Evolutionary conservation across 2,888 invertebrate genomes (phyloP), one percentile per base, ranked within the genome.

Genomic region (Tholera decimalis): DNA sequence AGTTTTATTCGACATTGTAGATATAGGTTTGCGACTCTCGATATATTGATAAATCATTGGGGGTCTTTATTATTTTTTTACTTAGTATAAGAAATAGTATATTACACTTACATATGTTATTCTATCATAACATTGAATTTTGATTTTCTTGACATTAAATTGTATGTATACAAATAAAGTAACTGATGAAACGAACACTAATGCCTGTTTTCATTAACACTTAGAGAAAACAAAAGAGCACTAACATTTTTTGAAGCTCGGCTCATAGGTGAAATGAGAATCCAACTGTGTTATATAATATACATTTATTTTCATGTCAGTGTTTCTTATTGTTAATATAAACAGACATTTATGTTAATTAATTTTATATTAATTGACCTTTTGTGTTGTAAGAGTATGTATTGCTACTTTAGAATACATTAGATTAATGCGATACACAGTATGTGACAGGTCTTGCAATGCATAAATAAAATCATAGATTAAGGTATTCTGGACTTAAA

Each of bases 1-100:
- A 78, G 74, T 62, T 43, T 59, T 73, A 73, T 69, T 59, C 56
- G 56, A 54, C 43, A 44, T 53, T 73, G 70, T 78, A 77, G 73
- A 73, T 69, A 73, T 66, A 77, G n/a, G n/a, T n/a, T n/a, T 33
- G 24, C 33, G 61, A 67, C 65, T 73, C 60, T 62, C 73, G 43
- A 58, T 54, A 43, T 20, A 63, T 57, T 69, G 33, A 51, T 58
- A 58, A 64, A 64, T 63, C 58, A 57, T 60, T 60, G 51, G 30
- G 53, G 68, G 66, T 67, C 39, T 49, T 35, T 26, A 57, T 62
- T 55, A 55, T 63, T 61, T 68, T 77, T 65, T 77, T 80, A 77
- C 81, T 73, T 22, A 55, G 57, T 64, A 60, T 57, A 69, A 56
- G 60, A n/a, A 22, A 41, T 53, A 11, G 44, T 43, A 77, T 71